Base-by-base conservation (phyloP, 2,113 vertebrate genomes). In the Craseonycteris thonglongyai region DNA sequence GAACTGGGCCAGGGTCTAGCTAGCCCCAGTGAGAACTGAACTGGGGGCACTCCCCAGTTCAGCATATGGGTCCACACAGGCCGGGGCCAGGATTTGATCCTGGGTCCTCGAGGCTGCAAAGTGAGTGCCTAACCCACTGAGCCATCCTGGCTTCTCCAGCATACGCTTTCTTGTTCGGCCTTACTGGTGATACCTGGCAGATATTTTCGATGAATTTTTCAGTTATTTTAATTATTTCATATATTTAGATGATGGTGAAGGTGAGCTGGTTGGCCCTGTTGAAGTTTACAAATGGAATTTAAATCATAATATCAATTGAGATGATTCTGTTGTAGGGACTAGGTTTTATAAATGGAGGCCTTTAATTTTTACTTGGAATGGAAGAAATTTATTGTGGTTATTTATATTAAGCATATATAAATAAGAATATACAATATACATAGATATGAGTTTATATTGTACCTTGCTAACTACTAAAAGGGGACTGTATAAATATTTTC, bases 281-380 rank as follows among this genome's bases (percentile, higher is more conserved):
- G 45, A 95, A 76, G 28, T 76, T 87, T 65, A 87, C 10, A 49
- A 78, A 78, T 95, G 61, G 72, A 66, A 58, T 86, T 87, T 45
- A 71, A 69, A 40, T 92, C 86, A 86, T 61, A 82, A 49, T 71
- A 76, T 47, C 38, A 61, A 11, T 33, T 58, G 69, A 56, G 92
- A 40, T 82, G 15, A 1, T 93, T 87, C 69, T 71, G 5, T 49
- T 47, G 54, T 47, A 93, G 40, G 26, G 65, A 40, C 28, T 82
- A 49, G 5, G 21, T 95, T 81, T 90, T 90, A 94, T 63, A 83
- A 91, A 54, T 80, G 47, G 2, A 58, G 5, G 5, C n/a, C 19
- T 83, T 83, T 85, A 63, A 54, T 95, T 93, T 79, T 30, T 87
- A 26, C 56, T 88, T 88, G 49, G 21, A 93, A 61, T 88, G 74